Evolutionary conservation across 2,888 invertebrate genomes (phyloP), one percentile per base, ranked within the genome.

Genomic region (Neoitamus cyanurus): DNA sequence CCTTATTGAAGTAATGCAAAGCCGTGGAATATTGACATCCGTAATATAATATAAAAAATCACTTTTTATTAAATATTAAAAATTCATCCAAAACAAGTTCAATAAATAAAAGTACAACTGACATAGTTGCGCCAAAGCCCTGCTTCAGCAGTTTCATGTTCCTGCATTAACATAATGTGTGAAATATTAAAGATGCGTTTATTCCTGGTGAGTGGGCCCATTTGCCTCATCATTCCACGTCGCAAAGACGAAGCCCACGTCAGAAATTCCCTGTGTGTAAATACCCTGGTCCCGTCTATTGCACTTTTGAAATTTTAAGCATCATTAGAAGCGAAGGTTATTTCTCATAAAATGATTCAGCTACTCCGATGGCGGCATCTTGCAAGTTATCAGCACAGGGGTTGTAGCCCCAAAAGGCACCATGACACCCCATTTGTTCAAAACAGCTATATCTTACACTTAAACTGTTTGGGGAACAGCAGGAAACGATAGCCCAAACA

Each of bases 401-500:
- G 88, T 94, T 95, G 0, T 90, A 88, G 86, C 94, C 95, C 93
- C 96, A 96, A 91, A 95, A 95, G 80, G 94, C 93, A 0, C 95
- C 95, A 0, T 93, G 93, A 89, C 96, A 97, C 6, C 94, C 93
- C 83, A 95, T 90, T 7, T 93, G 91, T 89, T 96, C 96, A 86
- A 96, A 96, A 89, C 96, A 97, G 13, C 89, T 90, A 87, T 92
- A 92, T 2, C 92, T 90, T 78, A 93, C 90, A 13, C 92, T 90
- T 85, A 90, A 91, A n/a, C 90, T 90, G 31, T 90, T 89, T 0
- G 91, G 90, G 0, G 93, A 92, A 88, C 96, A 96, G 88, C 96
- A 97, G 1, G 94, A 93, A 5, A 95, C 91, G 78, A 96, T 95
- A 0, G 96, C 96, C 93, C 95, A 94, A 0, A 95, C 94, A 88